Evolutionary conservation across 2,888 invertebrate species (phyloP), one percentile per base, ranked within the genome.

Genomic region (Yponomeuta malinellus): DNA sequence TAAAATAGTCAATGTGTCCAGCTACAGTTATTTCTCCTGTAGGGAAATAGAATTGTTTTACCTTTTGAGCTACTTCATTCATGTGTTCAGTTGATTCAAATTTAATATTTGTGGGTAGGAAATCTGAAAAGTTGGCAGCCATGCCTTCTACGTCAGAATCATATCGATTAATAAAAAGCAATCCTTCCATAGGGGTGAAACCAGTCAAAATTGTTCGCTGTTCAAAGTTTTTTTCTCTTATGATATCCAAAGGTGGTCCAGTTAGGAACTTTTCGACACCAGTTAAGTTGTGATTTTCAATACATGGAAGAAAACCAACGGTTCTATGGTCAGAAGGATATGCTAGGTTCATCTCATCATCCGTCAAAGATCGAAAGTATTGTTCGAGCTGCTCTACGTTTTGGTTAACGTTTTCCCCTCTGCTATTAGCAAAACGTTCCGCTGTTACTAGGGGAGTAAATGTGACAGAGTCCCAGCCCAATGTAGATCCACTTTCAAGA

Each of bases 401-500:
- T 43, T 71, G 31, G 1, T 43, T 23, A 6, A 31, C 37, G 64
- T 64, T 31, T 12, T 52, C 23, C 9, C 66, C 31, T n/a, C 43
- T 10, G 12, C 48, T 12, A n/a, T 66, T 66, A 2, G 48, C 63
- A 48, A 33, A 69, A 23, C 63, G 10, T 12, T 68, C 33, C 8
- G 72, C 72, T n/a, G 37, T 70, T 48, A 43, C 29, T 31, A 71
- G 5, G 2, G 71, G 70, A 64, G 70, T 70, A 9, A 29, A 10
- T 52, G 48, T 43, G 12, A 67, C 23, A 8, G 33, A 59, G 69
- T 64, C 63, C 12, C 59, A 23, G 10, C 67, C 6, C 6, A 69
- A 29, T 2, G 72, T 65, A 29, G 71, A 59, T 2, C 72, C 71
- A 48, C 71, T 70, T 52, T 72, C 71, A 5, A 71, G 33, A 15